These are phyloP conservation scores for Anomalospiza imberbis DNA, from an alignment of 2,797 vertebrate genomes.

Conservation along the genomic window DNA sequence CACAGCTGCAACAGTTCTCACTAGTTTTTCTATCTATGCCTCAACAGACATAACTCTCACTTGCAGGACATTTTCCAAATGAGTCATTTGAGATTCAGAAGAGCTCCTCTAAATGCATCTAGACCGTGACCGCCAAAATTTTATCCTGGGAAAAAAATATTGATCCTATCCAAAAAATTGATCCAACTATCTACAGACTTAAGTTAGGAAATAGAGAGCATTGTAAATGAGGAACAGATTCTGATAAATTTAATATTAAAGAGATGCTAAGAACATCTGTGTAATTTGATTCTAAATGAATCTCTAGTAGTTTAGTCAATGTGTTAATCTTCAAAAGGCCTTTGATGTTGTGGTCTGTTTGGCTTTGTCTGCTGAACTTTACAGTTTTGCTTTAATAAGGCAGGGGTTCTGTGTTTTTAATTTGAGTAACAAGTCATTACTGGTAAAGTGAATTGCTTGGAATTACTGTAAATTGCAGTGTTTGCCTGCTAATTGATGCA, in stretches of 20 bases:
- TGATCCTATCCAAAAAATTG: neutral
- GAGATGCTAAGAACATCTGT: neutral
- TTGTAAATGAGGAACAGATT: constrained; percentile 2
- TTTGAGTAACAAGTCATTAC: constrained; percentile 10
- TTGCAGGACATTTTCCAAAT: constrained; percentile 53
- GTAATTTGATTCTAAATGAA: constrained; percentile 29
- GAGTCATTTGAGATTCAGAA: constrained; percentile 43
- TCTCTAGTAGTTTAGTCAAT: constrained; percentile 40
- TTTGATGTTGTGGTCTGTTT: constrained; percentile 52
- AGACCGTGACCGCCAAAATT: neutral
- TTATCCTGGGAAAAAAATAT: neutral
- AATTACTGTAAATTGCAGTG: constrained; percentile 30
- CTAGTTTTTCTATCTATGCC: constrained; percentile 58
- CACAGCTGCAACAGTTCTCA: constrained; percentile 74
- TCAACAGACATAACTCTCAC: constrained; percentile 44
- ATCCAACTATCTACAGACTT: neutral
- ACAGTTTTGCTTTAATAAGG: constrained; percentile 40
- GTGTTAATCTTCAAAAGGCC: constrained; percentile 53
- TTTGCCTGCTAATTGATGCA: neutral
- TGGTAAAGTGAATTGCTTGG: neutral
- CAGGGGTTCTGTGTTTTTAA: constrained; percentile 19
- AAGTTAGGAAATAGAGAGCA: neutral
- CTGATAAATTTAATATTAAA: constrained; percentile 14
- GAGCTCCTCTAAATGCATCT: neutral
- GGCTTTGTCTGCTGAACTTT: constrained; percentile 44